phyloP scores from a whole-genome alignment of 2,888 invertebrate genomes.

The Leptopterna dolabrata region DNA sequence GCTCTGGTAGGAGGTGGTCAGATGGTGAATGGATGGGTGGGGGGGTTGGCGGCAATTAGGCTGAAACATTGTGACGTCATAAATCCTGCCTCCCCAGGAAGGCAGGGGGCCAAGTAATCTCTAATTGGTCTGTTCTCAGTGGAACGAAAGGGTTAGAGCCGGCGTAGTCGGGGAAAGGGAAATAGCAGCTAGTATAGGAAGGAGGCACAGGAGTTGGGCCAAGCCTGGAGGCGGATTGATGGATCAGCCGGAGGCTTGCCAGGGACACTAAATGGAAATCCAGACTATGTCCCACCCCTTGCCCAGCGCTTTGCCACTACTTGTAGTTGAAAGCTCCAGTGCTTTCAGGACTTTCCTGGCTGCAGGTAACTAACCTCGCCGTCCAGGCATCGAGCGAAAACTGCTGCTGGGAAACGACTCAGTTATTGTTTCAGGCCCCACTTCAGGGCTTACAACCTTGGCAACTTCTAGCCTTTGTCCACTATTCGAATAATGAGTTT shows the following conservation, averaged over 20 bases:
- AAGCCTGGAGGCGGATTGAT: conserved; percentile 43
- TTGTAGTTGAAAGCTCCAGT: no score
- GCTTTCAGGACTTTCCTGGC: neutral
- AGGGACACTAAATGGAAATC: conserved; percentile 53
- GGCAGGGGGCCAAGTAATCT: conserved; percentile 57
- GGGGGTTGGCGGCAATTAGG: conserved; percentile 54
- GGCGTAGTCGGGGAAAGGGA: neutral
- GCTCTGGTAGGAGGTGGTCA: neutral
- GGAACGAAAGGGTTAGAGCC: neutral
- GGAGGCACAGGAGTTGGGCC: neutral
- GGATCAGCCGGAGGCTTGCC: conserved; percentile 50
- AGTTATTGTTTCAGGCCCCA: neutral
- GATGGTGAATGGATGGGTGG: neutral
- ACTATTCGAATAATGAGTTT: no score
- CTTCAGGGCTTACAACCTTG: no score
- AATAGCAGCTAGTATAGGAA: conserved; percentile 20
- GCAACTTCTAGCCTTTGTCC: no score
- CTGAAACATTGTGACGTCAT: conserved; percentile 57
- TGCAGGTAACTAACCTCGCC: neutral
- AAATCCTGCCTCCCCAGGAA: conserved; percentile 43
- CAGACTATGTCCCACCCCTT: conserved; percentile 12
- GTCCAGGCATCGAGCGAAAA: neutral
- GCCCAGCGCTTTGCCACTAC: neutral
- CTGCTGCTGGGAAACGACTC: neutral
- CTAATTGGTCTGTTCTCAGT: conserved; percentile 54